phyloP scores from a whole-genome alignment of 2,888 invertebrate genomes.

The Camptogramma bilineatum region DNA sequence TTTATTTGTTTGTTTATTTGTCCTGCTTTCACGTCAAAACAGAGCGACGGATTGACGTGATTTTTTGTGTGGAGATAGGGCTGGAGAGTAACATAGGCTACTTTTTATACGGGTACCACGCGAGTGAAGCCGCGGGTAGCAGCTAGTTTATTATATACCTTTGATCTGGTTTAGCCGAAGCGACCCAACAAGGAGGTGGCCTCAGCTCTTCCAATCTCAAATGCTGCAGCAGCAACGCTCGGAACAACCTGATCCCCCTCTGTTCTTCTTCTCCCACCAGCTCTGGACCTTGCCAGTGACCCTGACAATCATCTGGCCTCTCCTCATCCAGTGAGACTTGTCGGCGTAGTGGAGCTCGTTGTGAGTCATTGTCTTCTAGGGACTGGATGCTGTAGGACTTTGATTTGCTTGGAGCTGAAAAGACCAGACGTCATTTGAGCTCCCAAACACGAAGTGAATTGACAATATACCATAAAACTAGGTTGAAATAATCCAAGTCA shows the following conservation, averaged over 20 bases:
- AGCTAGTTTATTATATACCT: conserved; percentile 52
- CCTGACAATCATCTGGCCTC: conserved; percentile 78
- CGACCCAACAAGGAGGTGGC: conserved; percentile 74
- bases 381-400: conserved; percentile 69
- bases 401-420: conserved; percentile 56
- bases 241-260: conserved; percentile 79
- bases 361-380: conserved; percentile 75
- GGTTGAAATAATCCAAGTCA: too few relatives aligned
- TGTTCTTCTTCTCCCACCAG: conserved; percentile 79
- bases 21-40: too few relatives aligned
- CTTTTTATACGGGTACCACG: too few relatives aligned
- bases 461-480: too few relatives aligned
- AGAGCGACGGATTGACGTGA: too few relatives aligned
- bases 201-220: conserved; percentile 73
- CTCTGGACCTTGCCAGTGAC: conserved; percentile 76
- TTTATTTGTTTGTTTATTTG: too few relatives aligned
- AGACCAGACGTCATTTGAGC: neutral
- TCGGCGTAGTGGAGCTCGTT: conserved; percentile 74
- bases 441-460: neutral
- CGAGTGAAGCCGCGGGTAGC: too few relatives aligned
- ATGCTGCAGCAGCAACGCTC: conserved; percentile 77
- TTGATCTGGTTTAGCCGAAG: conserved; percentile 73
- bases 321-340: conserved; percentile 82
- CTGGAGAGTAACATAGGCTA: too few relatives aligned
- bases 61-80: too few relatives aligned